Conservation (phyloP, 2,888 invertebrate species). For the Galerucella pusilla region DNA sequence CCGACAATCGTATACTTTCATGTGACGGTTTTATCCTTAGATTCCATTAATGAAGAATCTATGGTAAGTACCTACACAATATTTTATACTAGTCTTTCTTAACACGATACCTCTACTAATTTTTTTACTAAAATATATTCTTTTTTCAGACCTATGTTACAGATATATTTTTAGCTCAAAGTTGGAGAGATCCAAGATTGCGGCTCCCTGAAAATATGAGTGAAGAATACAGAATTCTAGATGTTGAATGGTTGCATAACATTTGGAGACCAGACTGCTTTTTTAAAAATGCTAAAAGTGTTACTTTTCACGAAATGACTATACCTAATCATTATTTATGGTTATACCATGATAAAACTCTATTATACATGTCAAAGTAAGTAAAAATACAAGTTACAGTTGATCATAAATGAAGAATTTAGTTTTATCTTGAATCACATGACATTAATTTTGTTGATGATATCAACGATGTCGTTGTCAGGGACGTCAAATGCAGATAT, state of each 20-base stretch:
- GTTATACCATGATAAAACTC: slow-evolving; percentile 90
- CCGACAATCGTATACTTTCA: slow-evolving; percentile 92
- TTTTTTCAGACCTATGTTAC: slow-evolving; percentile 87
- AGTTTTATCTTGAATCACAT: background rate
- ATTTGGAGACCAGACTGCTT: slow-evolving; percentile 95
- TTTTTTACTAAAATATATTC: slow-evolving; percentile 16
- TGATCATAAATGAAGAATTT: background rate
- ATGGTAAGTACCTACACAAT: slow-evolving; percentile 72
- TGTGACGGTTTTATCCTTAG: slow-evolving; percentile 88
- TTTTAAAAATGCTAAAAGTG: slow-evolving; percentile 93
- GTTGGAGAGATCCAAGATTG: slow-evolving; percentile 90
- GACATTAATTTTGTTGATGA: no score
- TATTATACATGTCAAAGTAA: slow-evolving; percentile 93
- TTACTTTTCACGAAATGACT: slow-evolving; percentile 93
- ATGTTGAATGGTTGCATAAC: slow-evolving; percentile 89
- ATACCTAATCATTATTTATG: slow-evolving; percentile 94
- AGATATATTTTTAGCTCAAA: slow-evolving; percentile 92
- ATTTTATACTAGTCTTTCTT: background rate
- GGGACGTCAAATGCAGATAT: no score
- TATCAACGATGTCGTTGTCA: no score
- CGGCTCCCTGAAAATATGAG: slow-evolving; percentile 94
- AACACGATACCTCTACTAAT: no score
- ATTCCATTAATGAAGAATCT: slow-evolving; percentile 96
- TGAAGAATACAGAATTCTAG: slow-evolving; percentile 88
- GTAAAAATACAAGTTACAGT: slow-evolving; percentile 48